Evolutionary conservation across 2,888 invertebrate species (phyloP), one percentile per base, ranked within the genome.

Genomic region (Dichetophora obliterata): DNA sequence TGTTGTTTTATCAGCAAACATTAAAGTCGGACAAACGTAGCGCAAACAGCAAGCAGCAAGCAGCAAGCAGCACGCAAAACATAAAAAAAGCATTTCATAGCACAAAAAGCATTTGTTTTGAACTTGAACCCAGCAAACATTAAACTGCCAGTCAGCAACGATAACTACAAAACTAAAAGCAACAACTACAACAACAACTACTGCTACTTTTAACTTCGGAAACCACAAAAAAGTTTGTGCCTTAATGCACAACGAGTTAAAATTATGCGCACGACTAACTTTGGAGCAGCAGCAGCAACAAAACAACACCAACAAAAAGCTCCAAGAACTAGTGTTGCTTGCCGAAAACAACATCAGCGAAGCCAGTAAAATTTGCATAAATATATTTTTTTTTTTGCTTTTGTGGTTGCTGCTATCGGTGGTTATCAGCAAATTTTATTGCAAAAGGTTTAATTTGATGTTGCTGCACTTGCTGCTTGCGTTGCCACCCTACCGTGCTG

Each of bases 61-160:
- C 59, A 59, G 57, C 24, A 14, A 31, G 5, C 54, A 54, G 14
- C 43, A 43, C 37, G 6, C 0, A 43, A 11, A 11, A 43, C 43
- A 14, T 6, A 43, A 43, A 43, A 43, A 37, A 37, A 59, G 22
- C 4, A 6, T 59, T 59, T 8, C 5, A 52, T 4, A 54, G 22
- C 54, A 19, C n/a, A 31, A 65, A 65, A 65, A 34, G 63, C 63
- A 31, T 31, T 54, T 19, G 31, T 16, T 65, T 65, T 65, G 63
- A 65, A 65, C 63, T 65, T 65, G 63, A 65, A 65, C 63, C 63
- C 27, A 65, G 31, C 63, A 27, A 65, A 65, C 37, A 65, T 65
- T 65, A 65, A 65, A 65, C 37, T 65, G 63, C 31, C 9, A 27
- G 19, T 37, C n/a, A 65, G 14, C 34, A 54, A 54, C 19, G 19